Conservation (phyloP, 2,797 vertebrate species). For the Prionace glauca region DNA sequence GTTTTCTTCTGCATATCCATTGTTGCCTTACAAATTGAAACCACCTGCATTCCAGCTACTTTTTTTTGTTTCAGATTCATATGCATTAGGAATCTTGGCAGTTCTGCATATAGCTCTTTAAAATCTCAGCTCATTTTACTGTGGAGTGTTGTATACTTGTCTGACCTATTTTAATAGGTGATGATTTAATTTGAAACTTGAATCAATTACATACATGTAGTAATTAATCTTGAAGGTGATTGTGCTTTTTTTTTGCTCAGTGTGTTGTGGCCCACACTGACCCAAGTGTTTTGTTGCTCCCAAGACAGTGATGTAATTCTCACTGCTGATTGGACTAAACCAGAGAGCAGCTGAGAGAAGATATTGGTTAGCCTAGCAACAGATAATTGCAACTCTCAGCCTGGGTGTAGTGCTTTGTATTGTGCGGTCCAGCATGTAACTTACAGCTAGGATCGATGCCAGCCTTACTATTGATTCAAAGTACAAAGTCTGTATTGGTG, state of each 20-base stretch:
- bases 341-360: background rate
- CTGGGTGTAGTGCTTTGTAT: background rate
- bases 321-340: slow-evolving; percentile 3
- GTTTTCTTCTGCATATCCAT: slow-evolving; percentile 7
- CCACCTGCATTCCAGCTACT: slow-evolving; percentile 15
- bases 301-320: background rate
- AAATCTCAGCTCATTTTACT: slow-evolving; percentile 2
- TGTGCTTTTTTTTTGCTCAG: background rate
- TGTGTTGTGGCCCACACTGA: background rate
- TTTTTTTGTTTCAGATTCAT: background rate
- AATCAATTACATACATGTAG: background rate
- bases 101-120: slow-evolving; percentile 17
- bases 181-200: slow-evolving; percentile 21
- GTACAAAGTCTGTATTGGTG: background rate
- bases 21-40: slow-evolving; percentile 33
- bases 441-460: background rate
- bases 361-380: background rate
- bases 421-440: background rate
- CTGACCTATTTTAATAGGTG: slow-evolving; percentile 10
- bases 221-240: slow-evolving; percentile 7
- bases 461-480: slow-evolving; percentile 31
- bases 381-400: background rate
- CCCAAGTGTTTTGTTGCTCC: background rate
- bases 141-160: background rate
- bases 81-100: background rate